These are phyloP conservation scores for Ovis canadensis DNA, from an alignment of 2,113 vertebrate genomes.

Conservation along the genomic window DNA sequence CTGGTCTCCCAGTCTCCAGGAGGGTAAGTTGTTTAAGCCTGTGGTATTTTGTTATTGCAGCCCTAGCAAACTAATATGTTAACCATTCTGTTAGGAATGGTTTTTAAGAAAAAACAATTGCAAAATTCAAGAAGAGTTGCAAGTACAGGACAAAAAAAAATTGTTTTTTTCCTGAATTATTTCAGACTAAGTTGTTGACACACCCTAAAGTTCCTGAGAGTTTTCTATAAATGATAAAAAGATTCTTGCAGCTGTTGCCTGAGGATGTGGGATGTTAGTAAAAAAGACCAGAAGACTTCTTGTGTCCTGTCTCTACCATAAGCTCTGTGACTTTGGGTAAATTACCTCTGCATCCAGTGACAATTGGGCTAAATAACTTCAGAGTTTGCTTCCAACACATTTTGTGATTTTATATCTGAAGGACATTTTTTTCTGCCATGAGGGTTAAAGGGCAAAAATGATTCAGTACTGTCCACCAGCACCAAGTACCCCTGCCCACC, in stretches of 20 bases:
- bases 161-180: not conserved
- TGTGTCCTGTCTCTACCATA: not conserved
- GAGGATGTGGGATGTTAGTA: not conserved
- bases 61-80: not conserved
- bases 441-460: not conserved
- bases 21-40: not conserved
- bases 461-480: not conserved
- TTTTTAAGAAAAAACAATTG: not conserved
- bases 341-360: not conserved
- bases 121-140: not conserved
- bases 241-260: no score
- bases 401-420: not conserved
- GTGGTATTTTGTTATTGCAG: not conserved
- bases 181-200: not conserved
- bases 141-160: not conserved
- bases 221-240: not conserved
- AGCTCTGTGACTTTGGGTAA: not conserved
- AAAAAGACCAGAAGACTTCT: no score
- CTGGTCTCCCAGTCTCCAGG: not conserved
- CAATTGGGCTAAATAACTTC: not conserved
- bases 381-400: not conserved
- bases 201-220: not conserved
- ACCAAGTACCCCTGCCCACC: rapidly evolving
- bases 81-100: not conserved
- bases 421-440: not conserved